Percentiles rank a stretch among this genome's conserved stretches.
phyloP scores from a whole-genome alignment of 2,797 vertebrate species.

The Aeoliscus strigatus region DNA sequence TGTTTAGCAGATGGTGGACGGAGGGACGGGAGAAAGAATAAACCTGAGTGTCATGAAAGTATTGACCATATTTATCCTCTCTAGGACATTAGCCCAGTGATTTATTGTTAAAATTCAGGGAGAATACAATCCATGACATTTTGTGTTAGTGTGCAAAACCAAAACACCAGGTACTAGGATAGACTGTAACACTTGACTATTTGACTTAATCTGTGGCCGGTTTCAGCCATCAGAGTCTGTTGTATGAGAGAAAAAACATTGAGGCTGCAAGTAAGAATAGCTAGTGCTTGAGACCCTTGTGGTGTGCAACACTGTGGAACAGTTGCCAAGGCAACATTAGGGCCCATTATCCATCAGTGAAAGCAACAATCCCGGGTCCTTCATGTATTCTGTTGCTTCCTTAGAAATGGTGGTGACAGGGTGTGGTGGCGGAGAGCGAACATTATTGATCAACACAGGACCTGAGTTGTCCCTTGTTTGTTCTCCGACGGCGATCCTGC shows the following conservation, averaged over 20 bases:
- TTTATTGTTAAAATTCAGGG: conserved; percentile 62
- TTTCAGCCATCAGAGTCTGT: conserved; percentile 42
- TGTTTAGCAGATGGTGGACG: conserved; percentile 34
- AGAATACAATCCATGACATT: conserved; percentile 73
- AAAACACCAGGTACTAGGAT: too few species aligned
- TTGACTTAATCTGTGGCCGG: conserved; percentile 34
- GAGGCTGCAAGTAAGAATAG: conserved; percentile 36
- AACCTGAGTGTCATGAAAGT: too few species aligned
- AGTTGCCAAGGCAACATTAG: conserved; percentile 65
- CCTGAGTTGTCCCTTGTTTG: conserved; percentile 37
- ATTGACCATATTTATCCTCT: conserved; percentile 22
- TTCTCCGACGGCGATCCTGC: conserved; percentile 36
- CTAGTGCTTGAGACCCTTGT: conserved; percentile 22
- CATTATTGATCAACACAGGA: conserved; percentile 67
- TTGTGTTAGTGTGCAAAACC: conserved; percentile 25
- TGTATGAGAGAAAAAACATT: conserved; percentile 44
- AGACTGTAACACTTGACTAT: too few species aligned
- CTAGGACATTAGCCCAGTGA: too few species aligned
- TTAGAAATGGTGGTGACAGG: conserved; percentile 58
- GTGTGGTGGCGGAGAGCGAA: conserved; percentile 36
- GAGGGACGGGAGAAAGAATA: conserved; percentile 5
- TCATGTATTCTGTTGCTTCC: conserved; percentile 56
- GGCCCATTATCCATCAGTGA: conserved; percentile 56
- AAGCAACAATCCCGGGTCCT: conserved; percentile 52
- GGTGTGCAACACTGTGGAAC: conserved; percentile 31